Conservation (phyloP, 2,888 invertebrate genomes). For the Brachyopa scutellaris region DNA sequence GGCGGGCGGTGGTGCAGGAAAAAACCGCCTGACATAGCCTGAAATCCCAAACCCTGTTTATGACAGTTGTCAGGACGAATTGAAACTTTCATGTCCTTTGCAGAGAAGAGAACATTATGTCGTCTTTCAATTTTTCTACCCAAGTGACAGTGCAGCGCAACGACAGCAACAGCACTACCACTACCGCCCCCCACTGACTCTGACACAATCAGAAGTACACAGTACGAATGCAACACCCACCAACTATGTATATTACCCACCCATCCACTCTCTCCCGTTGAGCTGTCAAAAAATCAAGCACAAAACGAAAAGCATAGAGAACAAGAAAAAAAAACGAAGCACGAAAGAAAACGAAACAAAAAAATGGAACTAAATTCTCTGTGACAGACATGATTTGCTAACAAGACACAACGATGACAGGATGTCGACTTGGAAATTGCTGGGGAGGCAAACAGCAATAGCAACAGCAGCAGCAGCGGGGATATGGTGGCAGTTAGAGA, state of each 20-base stretch:
- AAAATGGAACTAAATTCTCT: slow-evolving; percentile 71
- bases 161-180: slow-evolving; percentile 44
- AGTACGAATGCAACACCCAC: slow-evolving; percentile 59
- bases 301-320: slow-evolving; percentile 61
- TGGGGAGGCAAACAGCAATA: slow-evolving; percentile 64
- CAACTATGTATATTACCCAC: no score
- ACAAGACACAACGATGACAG: slow-evolving; percentile 73
- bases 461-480: slow-evolving; percentile 19
- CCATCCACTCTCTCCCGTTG: slow-evolving; percentile 42
- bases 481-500: slow-evolving; percentile 34
- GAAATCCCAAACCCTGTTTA: slow-evolving; percentile 74
- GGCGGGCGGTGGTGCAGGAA: no score
- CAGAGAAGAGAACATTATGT: slow-evolving; percentile 66
- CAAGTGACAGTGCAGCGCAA: slow-evolving; percentile 57
- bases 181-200: slow-evolving; percentile 10
- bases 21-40: slow-evolving; percentile 63
- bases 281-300: slow-evolving; percentile 71
- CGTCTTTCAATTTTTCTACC: slow-evolving; percentile 69
- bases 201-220: slow-evolving; percentile 47
- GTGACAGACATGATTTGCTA: slow-evolving; percentile 73
- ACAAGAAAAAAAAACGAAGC: slow-evolving; percentile 15
- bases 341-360: slow-evolving; percentile 52
- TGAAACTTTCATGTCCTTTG: slow-evolving; percentile 73
- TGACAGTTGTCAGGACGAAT: slow-evolving; percentile 76
- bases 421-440: slow-evolving; percentile 72